A percentile compares a stretch with the other conserved stretches of the same genome.
These are phyloP conservation scores for Ypsolopha sequella DNA, from an alignment of 2,888 invertebrate species.

Conservation along the genomic window DNA sequence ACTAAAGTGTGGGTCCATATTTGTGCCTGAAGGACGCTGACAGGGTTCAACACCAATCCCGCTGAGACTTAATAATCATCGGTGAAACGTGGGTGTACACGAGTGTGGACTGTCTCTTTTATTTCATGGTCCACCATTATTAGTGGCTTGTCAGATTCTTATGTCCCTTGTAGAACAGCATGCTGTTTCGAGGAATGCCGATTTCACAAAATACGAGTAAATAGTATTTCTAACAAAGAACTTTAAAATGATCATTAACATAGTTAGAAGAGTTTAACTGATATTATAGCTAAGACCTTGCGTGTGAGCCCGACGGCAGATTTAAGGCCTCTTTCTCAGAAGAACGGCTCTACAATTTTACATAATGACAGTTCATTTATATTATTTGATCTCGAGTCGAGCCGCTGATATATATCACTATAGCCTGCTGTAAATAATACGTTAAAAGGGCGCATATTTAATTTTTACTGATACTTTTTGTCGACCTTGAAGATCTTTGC, in stretches of 20 bases:
- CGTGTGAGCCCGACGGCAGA: conserved; percentile 14
- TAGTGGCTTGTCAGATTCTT: background rate
- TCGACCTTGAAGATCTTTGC: conserved; percentile 28
- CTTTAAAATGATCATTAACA: background rate
- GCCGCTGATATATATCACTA: conserved; percentile 17
- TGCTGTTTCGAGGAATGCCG: background rate
- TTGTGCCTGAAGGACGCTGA: no score
- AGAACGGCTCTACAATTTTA: conserved; percentile 22
- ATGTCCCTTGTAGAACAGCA: background rate
- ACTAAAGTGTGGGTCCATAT: no score
- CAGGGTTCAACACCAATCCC: no score
- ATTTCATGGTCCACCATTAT: no score
- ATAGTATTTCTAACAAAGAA: background rate
- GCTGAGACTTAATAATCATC: no score
- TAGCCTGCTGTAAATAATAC: conserved; percentile 26
- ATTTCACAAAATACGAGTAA: background rate
- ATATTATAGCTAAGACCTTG: conserved; percentile 8
- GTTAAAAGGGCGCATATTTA: conserved; percentile 20
- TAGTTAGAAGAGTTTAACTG: background rate
- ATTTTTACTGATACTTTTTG: conserved; percentile 6
- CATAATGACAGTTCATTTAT: conserved; percentile 41
- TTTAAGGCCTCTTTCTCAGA: conserved; percentile 1
- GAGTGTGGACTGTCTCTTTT: no score
- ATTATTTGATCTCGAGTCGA: conserved; percentile 29
- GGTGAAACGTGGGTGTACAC: no score